Evolutionary conservation across 1,140 invertebrate species (phyloP), one percentile per base, ranked within the genome.

Genomic region (Drosophila baimaii): DNA sequence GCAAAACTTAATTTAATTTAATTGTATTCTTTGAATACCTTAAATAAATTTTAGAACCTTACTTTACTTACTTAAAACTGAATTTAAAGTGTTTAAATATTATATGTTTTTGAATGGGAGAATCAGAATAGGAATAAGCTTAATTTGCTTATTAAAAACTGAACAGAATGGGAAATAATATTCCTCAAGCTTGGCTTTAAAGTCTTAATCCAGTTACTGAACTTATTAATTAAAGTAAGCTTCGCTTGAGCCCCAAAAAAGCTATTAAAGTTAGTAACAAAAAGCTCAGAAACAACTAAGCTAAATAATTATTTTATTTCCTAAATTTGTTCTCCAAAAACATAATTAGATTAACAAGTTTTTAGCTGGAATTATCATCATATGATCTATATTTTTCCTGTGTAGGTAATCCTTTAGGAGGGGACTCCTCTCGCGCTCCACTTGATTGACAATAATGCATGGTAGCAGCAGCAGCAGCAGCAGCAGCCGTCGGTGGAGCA

Each of bases 401-500:
- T 65, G 81, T 75, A 86, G 70, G 63, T 86, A 86, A 86, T 86
- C 83, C 83, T 86, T 43, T 66, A 29, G 35, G 17, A 59, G 56
- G 27, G 31, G 44, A 23, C 35, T 29, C 21, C n/a, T 19, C 59
- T 62, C 35, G n/a, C 58, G 62, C 65, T 69, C 65, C 86, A 78
- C 58, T 90, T 90, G 88, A 90, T 90, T 90, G 88, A 90, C 88
- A 90, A 90, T 90, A 90, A 90, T 90, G 81, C 86, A 90, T 90
- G 84, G 84, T 86, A 71, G 83, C 86, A 88, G 84, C 70, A 80
- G 82, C 77, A 65, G 62, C 62, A 58, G 47, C 54, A 61, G 46
- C 47, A 56, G 47, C 70, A 68, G 47, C 75, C 65, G 33, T 43
- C 41, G 52, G 37, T 23, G 35, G 49, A 59, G 41, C 62, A 63